phyloP scores from a whole-genome alignment of 2,113 vertebrate genomes.

The Menura novaehollandiae region DNA sequence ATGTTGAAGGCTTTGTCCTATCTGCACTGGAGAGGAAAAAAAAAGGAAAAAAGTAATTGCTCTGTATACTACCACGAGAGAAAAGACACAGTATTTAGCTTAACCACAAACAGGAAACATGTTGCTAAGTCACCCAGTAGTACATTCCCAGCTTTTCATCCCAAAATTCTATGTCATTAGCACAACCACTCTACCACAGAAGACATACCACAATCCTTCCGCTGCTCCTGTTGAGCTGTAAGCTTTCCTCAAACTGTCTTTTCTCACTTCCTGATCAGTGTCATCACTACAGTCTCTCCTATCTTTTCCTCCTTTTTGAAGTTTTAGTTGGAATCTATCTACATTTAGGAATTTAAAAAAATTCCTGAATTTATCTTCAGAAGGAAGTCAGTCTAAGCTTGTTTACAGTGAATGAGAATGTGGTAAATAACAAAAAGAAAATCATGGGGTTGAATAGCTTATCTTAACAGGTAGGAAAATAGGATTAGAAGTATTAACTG shows the following conservation, averaged over 20 bases:
- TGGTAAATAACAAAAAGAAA: background rate
- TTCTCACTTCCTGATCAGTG: background rate
- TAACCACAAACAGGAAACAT: background rate
- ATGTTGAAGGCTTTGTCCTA: background rate
- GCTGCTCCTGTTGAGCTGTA: background rate
- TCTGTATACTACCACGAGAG: background rate
- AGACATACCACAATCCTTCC: background rate
- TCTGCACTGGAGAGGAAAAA: rapidly evolving
- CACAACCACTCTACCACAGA: background rate
- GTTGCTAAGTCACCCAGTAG: background rate
- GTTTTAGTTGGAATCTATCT: background rate
- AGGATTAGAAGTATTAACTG: background rate
- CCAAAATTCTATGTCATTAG: background rate
- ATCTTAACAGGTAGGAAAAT: background rate
- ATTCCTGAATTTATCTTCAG: background rate
- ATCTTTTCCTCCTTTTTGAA: background rate
- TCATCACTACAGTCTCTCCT: background rate
- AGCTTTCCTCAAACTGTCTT: background rate
- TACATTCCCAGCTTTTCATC: background rate
- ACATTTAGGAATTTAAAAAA: background rate
- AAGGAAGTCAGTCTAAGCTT: background rate
- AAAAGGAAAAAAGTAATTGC: background rate
- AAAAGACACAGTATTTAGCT: background rate
- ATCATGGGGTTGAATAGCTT: background rate
- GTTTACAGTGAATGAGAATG: background rate